Evolutionary conservation across 2,888 invertebrate species (phyloP).

Genomic region (Microctonus brassicae): DNA sequence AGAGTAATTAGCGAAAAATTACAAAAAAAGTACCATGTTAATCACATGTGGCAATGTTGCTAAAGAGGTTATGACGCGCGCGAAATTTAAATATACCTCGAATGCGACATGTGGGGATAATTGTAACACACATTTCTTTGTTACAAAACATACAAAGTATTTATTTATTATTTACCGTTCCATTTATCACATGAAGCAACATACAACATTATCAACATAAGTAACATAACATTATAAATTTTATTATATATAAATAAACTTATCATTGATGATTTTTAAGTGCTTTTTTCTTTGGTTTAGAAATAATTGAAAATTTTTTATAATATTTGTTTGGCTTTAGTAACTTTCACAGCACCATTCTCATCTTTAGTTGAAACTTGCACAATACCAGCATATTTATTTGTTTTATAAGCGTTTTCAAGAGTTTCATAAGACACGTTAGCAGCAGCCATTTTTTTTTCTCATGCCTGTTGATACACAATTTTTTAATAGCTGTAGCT

Average conservation of each 20-base stretch:
- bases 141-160: constrained; percentile 19
- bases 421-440: constrained; percentile 29
- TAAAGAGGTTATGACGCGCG: constrained; percentile 20
- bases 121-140: constrained; percentile 27
- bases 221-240: too few relatives aligned
- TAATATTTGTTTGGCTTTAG: constrained; percentile 31
- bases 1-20: too few relatives aligned
- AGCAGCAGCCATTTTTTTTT: constrained; percentile 38
- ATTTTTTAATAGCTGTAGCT: constrained; percentile 22
- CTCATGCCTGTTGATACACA: constrained; percentile 34
- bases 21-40: not conserved
- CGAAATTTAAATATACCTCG: constrained; percentile 24
- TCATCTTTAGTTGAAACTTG: constrained; percentile 34
- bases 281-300: constrained; percentile 13
- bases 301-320: constrained; percentile 25
- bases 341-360: constrained; percentile 32
- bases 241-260: too few relatives aligned
- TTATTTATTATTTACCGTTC: too few relatives aligned
- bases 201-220: too few relatives aligned
- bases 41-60: constrained; percentile 12
- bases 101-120: constrained; percentile 11
- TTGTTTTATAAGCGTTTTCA: constrained; percentile 13
- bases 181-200: too few relatives aligned
- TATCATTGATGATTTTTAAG: constrained; percentile 15
- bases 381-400: constrained; percentile 9